These are phyloP conservation scores for Pachymerium ferrugineum DNA, from an alignment of 2,888 invertebrate genomes.

Conservation along the genomic window DNA sequence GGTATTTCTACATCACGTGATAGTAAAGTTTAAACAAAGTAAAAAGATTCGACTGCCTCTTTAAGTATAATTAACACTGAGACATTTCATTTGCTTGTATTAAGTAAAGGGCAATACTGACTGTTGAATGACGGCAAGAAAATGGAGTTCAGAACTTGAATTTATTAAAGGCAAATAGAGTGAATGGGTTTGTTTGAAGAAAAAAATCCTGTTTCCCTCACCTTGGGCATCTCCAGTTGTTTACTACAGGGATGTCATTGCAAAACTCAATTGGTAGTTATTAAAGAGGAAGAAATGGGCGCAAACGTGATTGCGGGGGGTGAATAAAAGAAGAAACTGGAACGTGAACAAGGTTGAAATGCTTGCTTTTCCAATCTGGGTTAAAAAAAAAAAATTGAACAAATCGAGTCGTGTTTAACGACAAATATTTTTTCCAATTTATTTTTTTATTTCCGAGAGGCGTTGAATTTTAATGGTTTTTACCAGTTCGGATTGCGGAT, in stretches of 20 bases:
- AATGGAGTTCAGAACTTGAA: too few relatives aligned
- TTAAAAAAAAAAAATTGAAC: neutral
- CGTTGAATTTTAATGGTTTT: neutral
- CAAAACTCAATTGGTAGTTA: slow-evolving; percentile 3
- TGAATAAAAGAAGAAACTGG: neutral
- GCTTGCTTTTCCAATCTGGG: too few relatives aligned
- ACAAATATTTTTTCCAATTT: neutral
- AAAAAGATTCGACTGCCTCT: too few relatives aligned
- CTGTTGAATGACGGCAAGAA: too few relatives aligned
- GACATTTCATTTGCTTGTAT: too few relatives aligned
- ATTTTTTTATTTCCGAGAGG: neutral
- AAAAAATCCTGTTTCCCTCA: neutral
- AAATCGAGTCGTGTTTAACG: too few relatives aligned
- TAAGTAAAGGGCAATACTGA: too few relatives aligned
- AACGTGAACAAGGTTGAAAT: slow-evolving; percentile 6
- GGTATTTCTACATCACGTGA: too few relatives aligned
- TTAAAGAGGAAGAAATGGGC: neutral
- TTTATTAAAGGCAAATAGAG: too few relatives aligned
- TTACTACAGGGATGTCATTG: neutral
- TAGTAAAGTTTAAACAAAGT: too few relatives aligned
- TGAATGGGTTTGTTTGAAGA: neutral
- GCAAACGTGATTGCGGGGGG: slow-evolving; percentile 27
- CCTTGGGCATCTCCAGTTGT: neutral
- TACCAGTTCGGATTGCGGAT: neutral
- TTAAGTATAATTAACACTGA: too few relatives aligned